phyloP scores from a whole-genome alignment of 2,888 invertebrate species.

The Temnothorax rugatulus region DNA sequence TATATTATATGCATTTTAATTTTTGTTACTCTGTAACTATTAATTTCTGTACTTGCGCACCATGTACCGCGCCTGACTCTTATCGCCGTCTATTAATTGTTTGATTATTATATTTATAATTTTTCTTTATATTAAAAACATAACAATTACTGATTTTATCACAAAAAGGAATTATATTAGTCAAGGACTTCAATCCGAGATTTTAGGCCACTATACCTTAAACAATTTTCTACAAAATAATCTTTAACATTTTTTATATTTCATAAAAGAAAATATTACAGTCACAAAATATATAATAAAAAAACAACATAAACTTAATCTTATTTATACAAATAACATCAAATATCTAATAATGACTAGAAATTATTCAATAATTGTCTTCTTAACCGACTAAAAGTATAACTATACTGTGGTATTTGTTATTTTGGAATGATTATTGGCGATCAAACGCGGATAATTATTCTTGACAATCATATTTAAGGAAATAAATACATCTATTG shows the following conservation, averaged over 20 bases:
- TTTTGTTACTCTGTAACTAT: too few relatives aligned
- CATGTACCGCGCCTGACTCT: too few relatives aligned
- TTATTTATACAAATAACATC: conserved; percentile 8
- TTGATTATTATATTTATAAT: conserved; percentile 2
- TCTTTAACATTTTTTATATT: neutral
- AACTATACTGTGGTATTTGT: neutral
- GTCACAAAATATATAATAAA: neutral
- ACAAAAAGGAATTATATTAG: neutral
- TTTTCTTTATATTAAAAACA: neutral
- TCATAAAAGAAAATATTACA: neutral
- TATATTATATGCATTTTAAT: too few relatives aligned
- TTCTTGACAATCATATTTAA: neutral
- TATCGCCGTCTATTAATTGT: too few relatives aligned
- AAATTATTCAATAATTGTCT: neutral
- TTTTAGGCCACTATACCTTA: neutral
- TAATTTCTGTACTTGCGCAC: too few relatives aligned
- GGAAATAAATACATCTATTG: neutral
- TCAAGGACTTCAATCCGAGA: neutral
- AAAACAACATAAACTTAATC: neutral
- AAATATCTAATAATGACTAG: neutral
- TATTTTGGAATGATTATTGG: neutral
- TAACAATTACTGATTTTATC: neutral
- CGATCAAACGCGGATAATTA: neutral
- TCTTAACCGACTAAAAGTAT: neutral
- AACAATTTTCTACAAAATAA: neutral